Percentiles rank a stretch among this genome's conserved stretches.
Evolutionary conservation across 92 coral and sea anemone genomes (phyloP).

Genomic region (Parazoanthus darwini): DNA sequence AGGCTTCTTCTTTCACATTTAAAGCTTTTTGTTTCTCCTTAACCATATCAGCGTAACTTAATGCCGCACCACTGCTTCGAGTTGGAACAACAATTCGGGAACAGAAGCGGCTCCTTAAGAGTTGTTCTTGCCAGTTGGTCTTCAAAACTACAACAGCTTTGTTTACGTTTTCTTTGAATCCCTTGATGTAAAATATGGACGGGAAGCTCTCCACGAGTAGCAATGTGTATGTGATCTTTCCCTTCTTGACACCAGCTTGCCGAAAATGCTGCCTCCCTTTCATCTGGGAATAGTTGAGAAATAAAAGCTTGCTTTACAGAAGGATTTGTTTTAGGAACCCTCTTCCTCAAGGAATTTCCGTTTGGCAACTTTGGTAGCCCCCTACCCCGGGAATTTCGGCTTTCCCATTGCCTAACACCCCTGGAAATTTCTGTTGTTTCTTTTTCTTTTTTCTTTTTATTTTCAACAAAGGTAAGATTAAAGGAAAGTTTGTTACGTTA

Average conservation of each 20-base stretch:
- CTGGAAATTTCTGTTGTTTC: too few relatives aligned
- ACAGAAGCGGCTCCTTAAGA: conserved; percentile 19
- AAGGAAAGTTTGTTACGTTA: too few relatives aligned
- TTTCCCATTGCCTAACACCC: too few relatives aligned
- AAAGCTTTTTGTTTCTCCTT: conserved; percentile 6
- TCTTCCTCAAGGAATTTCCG: too few relatives aligned
- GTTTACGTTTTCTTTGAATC: conserved; percentile 5
- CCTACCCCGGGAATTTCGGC: too few relatives aligned
- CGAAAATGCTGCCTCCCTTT: conserved; percentile 16
- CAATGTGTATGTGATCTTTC: conserved; percentile 22
- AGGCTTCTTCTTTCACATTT: background rate
- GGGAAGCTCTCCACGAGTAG: conserved; percentile 42
- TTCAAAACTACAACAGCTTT: conserved; percentile 8
- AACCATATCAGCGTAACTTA: conserved; percentile 38
- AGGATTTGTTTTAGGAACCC: too few relatives aligned
- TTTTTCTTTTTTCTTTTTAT: too few relatives aligned
- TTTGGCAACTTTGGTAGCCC: too few relatives aligned
- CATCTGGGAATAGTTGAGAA: background rate
- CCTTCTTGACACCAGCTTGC: conserved; percentile 31
- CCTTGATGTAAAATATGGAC: conserved; percentile 31
- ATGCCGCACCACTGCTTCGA: background rate
- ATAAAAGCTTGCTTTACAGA: background rate
- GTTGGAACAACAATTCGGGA: conserved; percentile 1
- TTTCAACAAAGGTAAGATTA: too few relatives aligned
- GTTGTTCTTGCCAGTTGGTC: conserved; percentile 20